Base-by-base conservation (phyloP, 2,113 vertebrate genomes). In the Morone chrysops region DNA sequence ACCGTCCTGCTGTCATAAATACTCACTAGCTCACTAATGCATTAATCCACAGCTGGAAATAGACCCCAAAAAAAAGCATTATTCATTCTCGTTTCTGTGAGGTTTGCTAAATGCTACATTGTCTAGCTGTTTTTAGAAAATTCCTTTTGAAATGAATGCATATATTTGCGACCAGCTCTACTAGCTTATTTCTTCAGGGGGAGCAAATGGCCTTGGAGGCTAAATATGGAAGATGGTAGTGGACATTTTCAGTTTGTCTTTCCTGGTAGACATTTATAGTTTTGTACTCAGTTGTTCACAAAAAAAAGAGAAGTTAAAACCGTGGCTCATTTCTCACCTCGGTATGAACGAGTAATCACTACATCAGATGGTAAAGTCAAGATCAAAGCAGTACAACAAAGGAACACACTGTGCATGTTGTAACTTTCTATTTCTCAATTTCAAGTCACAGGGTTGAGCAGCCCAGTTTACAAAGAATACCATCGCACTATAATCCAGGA, bases 401-500 rank as follows among this genome's bases (percentile, higher is more conserved):
- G 51, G 36, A 53, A 43, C 56, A 22, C 5, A 38, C 66, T 18
- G 3, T 51, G 17, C 13, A 48, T 31, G 25, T 59, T 1, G 14
- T 59, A 51, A 70, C 3, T 50, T 68, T 51, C 31, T 22, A 3
- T 61, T 66, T 90, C 4, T 80, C 9, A 3, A 41, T 74, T 80
- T 88, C 6, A 48, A 93, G 93, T 85, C 16, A 60, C 83, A 2
- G 80, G 61, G 13, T 68, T 93, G 18, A 86, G 72, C 79, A 89
- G 50, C 50, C 94, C 95, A 17, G 17, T 95, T 78, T 96, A 93
- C 88, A 96, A 95, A 82, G 94, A 96, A 50, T 95, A 95, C 75
- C 89, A 93, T 0, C 92, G 89, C 60, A 80, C 83, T 76, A 92
- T 92, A 67, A 92, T 94, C 85, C 94, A 93, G 77, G 94, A 96